These are phyloP conservation scores for Anthrax anthrax DNA, from an alignment of 2,888 invertebrate genomes.

Conservation along the genomic window DNA sequence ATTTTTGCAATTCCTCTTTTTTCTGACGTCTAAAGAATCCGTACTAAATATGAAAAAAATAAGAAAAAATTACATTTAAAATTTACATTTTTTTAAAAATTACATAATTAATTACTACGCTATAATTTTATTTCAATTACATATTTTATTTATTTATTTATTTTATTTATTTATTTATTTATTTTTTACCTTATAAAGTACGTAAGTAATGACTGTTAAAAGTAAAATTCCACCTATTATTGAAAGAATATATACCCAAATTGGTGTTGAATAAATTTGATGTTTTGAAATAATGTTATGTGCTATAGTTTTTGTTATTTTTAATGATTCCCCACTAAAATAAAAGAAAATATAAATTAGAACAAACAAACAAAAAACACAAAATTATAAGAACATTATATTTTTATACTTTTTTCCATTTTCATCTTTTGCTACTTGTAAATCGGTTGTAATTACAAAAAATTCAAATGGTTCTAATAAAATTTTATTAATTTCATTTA, in stretches of 20 bases:
- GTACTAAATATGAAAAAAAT: constrained; percentile 21
- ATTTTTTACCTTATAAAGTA: constrained; percentile 27
- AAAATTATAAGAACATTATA: background rate
- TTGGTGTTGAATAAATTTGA: constrained; percentile 22
- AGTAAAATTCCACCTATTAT: constrained; percentile 33
- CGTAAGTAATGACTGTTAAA: constrained; percentile 29
- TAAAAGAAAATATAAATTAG: background rate
- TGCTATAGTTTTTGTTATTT: constrained; percentile 24
- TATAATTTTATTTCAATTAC: too few species aligned
- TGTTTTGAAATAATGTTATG: constrained; percentile 33
- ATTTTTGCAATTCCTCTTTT: constrained; percentile 35
- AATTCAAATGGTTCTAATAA: constrained; percentile 32
- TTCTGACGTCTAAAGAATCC: constrained; percentile 38
- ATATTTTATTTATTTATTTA: background rate
- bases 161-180: background rate
- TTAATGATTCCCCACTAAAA: constrained; percentile 16
- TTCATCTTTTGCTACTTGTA: constrained; percentile 23
- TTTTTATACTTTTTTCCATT: constrained; percentile 17
- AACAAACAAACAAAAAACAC: background rate
- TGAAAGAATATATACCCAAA: constrained; percentile 36
- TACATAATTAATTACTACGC: too few species aligned
- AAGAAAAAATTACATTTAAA: constrained; percentile 1
- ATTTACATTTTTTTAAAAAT: background rate
- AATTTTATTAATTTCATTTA: constrained; percentile 30
- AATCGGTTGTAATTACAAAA: constrained; percentile 26